Base-by-base conservation (phyloP, 1,140 invertebrate species). In the Bacillus rossius region DNA sequence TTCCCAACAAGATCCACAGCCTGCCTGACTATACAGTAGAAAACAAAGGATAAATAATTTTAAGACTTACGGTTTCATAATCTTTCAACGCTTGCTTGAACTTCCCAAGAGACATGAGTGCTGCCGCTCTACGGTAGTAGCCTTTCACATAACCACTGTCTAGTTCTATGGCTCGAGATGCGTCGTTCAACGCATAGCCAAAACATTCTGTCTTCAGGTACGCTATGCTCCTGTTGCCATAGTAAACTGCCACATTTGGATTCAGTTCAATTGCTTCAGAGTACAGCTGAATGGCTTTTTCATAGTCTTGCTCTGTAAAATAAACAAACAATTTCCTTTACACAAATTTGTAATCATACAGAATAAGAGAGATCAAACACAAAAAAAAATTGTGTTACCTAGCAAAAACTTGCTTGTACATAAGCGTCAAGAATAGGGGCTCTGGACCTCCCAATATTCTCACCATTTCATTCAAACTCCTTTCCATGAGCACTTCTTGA, bases 71-170 rank as follows among this genome's bases (percentile, higher is more conserved):
- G 73, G 90, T 87, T 84, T 98, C 94, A 79, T 94, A 98, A 79
- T 99, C 96, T 74, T 88, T 92, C 47, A 99, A 79, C 1, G 98
- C 97, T 72, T 91, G 76, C 78, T 98, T 98, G 72, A 96, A 98
- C 79, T 98, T 98, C 61, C 96, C 95, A 64, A 99, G 75, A 25
- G 95, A 94, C 96, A 99, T 99, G 66, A 97, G 85, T 37, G 96
- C 91, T 0, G 92, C 92, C 0, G 97, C 97, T 71, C 96, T 79
- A 69, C 98, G 87, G 74, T 99, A 99, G 67, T 90, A 91, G 13
- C 91, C 94, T 77, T 99, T 99, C 5, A 96, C 78, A 75, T 98
- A 99, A 38, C 80, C 82, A 63, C 83, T 88, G 76, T 99, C 94
- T 49, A 94, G 69, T 74, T 94, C 87, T 43, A 99, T 90, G 1